Percentiles rank a stretch among this genome's conserved stretches.
phyloP scores from a whole-genome alignment of 1,140 invertebrate genomes.

The Harlomillsia oculata region DNA sequence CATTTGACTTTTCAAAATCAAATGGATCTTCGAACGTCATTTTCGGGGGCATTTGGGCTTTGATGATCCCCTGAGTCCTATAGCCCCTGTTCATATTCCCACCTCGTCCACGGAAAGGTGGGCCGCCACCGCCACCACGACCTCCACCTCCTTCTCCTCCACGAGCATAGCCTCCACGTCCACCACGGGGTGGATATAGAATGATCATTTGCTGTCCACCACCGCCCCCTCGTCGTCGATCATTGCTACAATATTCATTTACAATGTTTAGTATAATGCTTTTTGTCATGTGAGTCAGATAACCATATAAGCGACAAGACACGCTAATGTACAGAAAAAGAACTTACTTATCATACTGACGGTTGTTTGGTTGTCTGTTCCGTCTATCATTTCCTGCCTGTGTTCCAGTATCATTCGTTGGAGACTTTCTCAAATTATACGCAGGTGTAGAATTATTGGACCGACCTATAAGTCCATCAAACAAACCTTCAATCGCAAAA shows the following conservation, averaged over 20 bases:
- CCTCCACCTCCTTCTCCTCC: conserved; percentile 21
- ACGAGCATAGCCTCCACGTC: conserved; percentile 15
- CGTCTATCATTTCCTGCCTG: conserved; percentile 47
- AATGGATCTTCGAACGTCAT: conserved; percentile 92
- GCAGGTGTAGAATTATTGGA: conserved; percentile 55
- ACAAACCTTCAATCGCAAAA: conserved; percentile 22
- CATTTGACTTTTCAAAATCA: conserved; percentile 96
- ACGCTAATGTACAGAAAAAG: not conserved
- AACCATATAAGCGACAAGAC: too few species aligned
- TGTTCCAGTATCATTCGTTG: conserved; percentile 69
- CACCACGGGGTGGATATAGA: conserved; percentile 29
- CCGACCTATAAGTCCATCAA: conserved; percentile 23
- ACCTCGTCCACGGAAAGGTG: conserved; percentile 38
- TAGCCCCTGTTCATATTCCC: conserved; percentile 38
- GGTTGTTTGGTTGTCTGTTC: conserved; percentile 13
- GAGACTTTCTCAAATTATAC: conserved; percentile 55
- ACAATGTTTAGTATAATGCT: not conserved
- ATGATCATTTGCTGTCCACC: conserved; percentile 4
- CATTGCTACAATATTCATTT: not conserved
- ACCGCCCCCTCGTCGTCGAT: conserved; percentile 16
- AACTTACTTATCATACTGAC: conserved; percentile 12
- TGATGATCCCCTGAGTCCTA: conserved; percentile 30
- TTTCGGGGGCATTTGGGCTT: conserved; percentile 45
- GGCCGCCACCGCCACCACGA: conserved; percentile 30
- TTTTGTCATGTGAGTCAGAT: not conserved